phyloP scores from a whole-genome alignment of 2,888 invertebrate species.

The Mechanitis mazaeus region DNA sequence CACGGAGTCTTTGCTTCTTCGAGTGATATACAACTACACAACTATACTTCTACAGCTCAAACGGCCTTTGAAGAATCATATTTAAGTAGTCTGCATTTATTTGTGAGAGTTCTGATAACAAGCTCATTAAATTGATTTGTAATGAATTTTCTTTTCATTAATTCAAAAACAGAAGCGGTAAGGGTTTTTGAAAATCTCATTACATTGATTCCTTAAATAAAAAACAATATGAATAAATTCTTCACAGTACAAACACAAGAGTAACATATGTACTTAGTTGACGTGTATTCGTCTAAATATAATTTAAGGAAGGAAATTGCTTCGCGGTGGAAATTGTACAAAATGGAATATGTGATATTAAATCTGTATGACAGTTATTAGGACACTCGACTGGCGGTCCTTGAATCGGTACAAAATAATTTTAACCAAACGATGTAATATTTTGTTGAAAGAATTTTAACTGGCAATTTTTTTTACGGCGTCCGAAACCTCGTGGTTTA shows the following conservation, averaged over 20 bases:
- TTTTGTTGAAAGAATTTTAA: conserved; percentile 50
- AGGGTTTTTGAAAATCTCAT: conserved; percentile 13
- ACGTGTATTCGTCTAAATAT: conserved; percentile 68
- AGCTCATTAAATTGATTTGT: conserved; percentile 29
- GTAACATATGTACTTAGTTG: conserved; percentile 69
- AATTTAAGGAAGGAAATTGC: conserved; percentile 74
- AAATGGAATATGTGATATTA: conserved; percentile 72
- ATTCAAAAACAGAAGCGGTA: not conserved
- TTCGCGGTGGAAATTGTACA: conserved; percentile 59
- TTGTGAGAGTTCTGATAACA: conserved; percentile 24
- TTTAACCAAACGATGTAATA: conserved; percentile 42
- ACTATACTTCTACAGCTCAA: conserved; percentile 17
- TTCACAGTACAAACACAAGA: no score
- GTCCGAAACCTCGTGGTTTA: conserved; percentile 12
- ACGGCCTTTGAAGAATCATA: conserved; percentile 24
- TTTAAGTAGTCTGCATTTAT: conserved; percentile 26
- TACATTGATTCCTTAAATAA: not conserved
- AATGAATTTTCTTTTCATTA: not conserved
- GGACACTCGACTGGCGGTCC: conserved; percentile 25
- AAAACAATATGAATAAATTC: conserved; percentile 59
- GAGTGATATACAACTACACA: conserved; percentile 13
- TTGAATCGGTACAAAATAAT: conserved; percentile 28
- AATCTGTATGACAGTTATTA: conserved; percentile 74
- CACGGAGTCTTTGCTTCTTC: conserved; percentile 16
- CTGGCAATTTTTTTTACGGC: conserved; percentile 24